These are phyloP conservation scores for Sesamia inferens DNA, from an alignment of 2,888 invertebrate species.

Conservation along the genomic window DNA sequence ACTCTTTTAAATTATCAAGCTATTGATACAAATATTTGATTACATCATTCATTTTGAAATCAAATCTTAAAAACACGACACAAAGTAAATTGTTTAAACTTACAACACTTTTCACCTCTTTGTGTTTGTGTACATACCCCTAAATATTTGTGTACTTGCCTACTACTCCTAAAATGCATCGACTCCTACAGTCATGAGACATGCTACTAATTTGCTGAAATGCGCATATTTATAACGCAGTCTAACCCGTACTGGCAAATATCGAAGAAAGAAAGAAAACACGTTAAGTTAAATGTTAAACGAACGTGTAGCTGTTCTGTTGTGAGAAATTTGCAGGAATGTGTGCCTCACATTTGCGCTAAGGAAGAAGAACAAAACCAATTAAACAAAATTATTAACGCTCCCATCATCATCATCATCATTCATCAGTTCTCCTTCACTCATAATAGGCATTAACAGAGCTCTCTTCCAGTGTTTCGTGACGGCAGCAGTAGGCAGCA, in stretches of 20 bases:
- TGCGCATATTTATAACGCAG: neutral
- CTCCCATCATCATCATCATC: no score
- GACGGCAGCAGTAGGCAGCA: slow-evolving; percentile 77
- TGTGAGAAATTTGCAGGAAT: neutral
- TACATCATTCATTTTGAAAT: no score
- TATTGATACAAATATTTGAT: no score
- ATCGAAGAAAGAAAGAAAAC: neutral
- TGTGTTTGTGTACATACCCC: neutral
- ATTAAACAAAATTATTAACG: neutral
- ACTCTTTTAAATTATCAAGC: no score
- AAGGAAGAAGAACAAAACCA: neutral
- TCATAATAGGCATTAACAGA: neutral
- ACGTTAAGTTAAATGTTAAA: neutral
- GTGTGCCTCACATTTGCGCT: neutral
- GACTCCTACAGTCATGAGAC: neutral
- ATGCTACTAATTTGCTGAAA: neutral
- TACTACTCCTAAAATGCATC: neutral
- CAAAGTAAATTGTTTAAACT: neutral
- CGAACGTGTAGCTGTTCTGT: neutral
- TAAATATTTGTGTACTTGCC: no score
- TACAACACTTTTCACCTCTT: no score
- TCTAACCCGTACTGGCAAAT: neutral
- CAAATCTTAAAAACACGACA: neutral
- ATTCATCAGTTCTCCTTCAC: neutral
- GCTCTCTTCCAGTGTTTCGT: slow-evolving; percentile 77